Evolutionary conservation across 2,888 invertebrate species (phyloP).

Genomic region (Julus scandinavius): DNA sequence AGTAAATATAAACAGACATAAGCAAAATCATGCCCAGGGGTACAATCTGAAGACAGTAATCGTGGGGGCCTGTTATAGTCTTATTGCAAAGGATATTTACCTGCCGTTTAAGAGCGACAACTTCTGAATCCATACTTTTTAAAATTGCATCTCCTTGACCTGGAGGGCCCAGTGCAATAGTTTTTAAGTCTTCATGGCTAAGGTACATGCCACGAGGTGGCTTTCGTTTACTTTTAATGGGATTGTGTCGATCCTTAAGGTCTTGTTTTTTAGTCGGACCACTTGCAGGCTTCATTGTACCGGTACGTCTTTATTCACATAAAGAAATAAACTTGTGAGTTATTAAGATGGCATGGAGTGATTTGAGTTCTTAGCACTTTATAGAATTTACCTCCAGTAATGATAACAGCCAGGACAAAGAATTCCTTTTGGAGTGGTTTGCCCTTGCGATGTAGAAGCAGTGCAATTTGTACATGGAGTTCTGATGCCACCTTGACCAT

Average conservation of each 20-base stretch:
- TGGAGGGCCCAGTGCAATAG: constrained; percentile 82
- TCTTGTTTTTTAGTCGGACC: constrained; percentile 67
- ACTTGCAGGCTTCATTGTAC: constrained; percentile 81
- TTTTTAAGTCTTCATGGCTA: constrained; percentile 95
- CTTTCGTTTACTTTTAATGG: constrained; percentile 72
- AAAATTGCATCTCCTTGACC: constrained; percentile 85
- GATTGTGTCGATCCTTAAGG: constrained; percentile 61
- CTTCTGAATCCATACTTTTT: constrained; percentile 91
- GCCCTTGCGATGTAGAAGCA: constrained; percentile 78
- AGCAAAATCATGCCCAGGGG: background rate
- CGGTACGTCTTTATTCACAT: constrained; percentile 77
- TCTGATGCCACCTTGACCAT: constrained; percentile 58
- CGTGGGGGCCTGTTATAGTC: too few relatives aligned
- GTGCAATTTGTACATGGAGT: constrained; percentile 75
- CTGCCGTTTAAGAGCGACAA: constrained; percentile 94
- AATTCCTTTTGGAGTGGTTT: constrained; percentile 79
- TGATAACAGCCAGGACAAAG: constrained; percentile 86
- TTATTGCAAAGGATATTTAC: constrained; percentile 73
- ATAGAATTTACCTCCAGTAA: constrained; percentile 78
- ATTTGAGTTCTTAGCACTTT: background rate
- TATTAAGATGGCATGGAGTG: background rate
- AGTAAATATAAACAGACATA: background rate
- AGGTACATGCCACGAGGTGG: constrained; percentile 97
- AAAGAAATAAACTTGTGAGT: background rate
- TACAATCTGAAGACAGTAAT: too few relatives aligned